Base-by-base conservation (phyloP, 2,797 vertebrate genomes). In the Leuciscus waleckii region DNA sequence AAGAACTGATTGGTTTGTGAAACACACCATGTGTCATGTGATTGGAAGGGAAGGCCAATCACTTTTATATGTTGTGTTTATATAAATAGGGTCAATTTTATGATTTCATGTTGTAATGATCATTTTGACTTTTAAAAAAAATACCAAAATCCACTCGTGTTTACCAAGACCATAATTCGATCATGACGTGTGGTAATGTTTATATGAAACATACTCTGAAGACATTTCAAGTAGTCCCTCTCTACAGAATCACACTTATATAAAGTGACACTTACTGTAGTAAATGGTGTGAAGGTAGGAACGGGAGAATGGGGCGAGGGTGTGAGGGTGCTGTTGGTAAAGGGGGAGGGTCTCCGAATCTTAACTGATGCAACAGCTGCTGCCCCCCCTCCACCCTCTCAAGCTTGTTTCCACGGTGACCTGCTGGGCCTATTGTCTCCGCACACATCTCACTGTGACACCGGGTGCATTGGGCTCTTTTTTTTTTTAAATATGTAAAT, bases 321-420 rank as follows among this genome's bases (percentile, higher is more conserved):
- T 78, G 79, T 81, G 80, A 75, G 81, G 84, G 80, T 32, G 74
- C 70, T 56, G 63, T 49, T 76, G 67, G 49, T 8, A 43, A 67
- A 75, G 82, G 82, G 71, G 41, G 65, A 68, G 76, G 81, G 63
- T 78, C 67, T 58, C 54, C 4, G 43, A 96, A 96, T 97, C 94
- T 95, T 94, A 96, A 95, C 97, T 96, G 96, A 97, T 97, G 96
- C 96, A 97, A 97, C 97, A 97, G 97, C 97, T 97, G 97, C 96
- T 95, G 95, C 96, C 43, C 43, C 43, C 43, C 96, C 95, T 95
- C 91, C 95, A 35, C 96, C 95, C 96, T 96, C 95, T 94, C 92
- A 92, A 93, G 88, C 93, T 92, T 88, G 97, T 98, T 97, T 96
- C 97, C 96, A 94, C 95, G 95, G 95, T 93, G 95, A 98, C 97